phyloP scores from a whole-genome alignment of 1,140 invertebrate genomes.

The Psix sp. region DNA sequence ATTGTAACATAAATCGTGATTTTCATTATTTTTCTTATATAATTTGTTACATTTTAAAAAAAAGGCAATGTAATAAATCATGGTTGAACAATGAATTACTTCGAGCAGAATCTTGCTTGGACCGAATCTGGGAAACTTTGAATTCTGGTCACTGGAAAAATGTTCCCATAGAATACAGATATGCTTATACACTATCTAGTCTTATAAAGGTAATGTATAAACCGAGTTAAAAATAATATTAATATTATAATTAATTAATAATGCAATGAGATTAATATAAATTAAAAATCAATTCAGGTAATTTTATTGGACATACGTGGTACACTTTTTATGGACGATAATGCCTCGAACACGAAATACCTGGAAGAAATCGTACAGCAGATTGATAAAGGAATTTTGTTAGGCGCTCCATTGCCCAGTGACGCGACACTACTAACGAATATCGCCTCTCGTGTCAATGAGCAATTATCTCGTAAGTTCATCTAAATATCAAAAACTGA shows the following conservation, averaged over 20 bases:
- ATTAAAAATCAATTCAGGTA: constrained; percentile 45
- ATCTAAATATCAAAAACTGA: background rate
- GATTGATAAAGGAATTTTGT: constrained; percentile 88
- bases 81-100: constrained; percentile 69
- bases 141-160: constrained; percentile 92
- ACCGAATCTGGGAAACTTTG: constrained; percentile 87
- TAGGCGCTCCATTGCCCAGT: constrained; percentile 83
- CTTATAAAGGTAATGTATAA: constrained; percentile 78
- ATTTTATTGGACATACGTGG: constrained; percentile 66
- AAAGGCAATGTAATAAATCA: constrained; percentile 37
- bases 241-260: constrained; percentile 12
- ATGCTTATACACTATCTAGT: constrained; percentile 81
- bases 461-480: constrained; percentile 61
- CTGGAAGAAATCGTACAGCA: constrained; percentile 80
- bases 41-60: too few relatives aligned
- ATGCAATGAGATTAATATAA: constrained; percentile 11
- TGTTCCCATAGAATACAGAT: constrained; percentile 80
- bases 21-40: constrained; percentile 13
- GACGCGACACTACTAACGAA: constrained; percentile 77
- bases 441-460: constrained; percentile 77
- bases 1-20: background rate
- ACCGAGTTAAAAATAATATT: constrained; percentile 20
- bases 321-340: constrained; percentile 8
- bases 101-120: constrained; percentile 80
- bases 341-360: constrained; percentile 42